A percentile compares a stretch with the other conserved stretches of the same genome.
phyloP scores from a whole-genome alignment of 2,797 vertebrate species.

The Silurus lanzhouensis region DNA sequence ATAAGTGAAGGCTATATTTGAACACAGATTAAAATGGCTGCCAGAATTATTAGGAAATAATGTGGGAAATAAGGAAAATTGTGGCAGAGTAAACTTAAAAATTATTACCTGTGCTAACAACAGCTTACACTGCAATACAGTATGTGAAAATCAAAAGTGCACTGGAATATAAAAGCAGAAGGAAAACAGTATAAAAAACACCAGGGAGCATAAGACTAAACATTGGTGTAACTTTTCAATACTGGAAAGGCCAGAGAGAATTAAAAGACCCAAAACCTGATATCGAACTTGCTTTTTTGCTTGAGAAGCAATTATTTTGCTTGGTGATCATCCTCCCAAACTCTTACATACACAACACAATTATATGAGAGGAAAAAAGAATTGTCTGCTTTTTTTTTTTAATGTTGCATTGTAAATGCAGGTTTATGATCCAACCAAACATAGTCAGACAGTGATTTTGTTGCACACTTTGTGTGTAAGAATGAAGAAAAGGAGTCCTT shows the following conservation, averaged over 20 bases:
- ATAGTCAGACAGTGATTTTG: neutral
- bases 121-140: neutral
- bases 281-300: conserved; percentile 8
- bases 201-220: neutral
- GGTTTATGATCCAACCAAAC: neutral
- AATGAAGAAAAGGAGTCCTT: too few relatives aligned
- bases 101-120: neutral
- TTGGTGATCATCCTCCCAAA: neutral
- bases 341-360: neutral
- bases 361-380: neutral
- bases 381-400: neutral
- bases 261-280: neutral
- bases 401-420: neutral
- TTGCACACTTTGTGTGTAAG: neutral
- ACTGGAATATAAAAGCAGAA: neutral
- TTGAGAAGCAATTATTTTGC: conserved; percentile 15
- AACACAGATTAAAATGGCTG: neutral
- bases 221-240: conserved; percentile 9
- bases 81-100: neutral
- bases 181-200: neutral
- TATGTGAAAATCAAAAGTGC: neutral
- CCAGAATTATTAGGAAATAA: too few relatives aligned
- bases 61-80: neutral
- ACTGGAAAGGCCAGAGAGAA: neutral
- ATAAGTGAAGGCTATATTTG: neutral